Evolutionary conservation across 30 jellyfish, hydroid and myxozoan species (phyloP).

Genomic region (Cassiopea andromeda): DNA sequence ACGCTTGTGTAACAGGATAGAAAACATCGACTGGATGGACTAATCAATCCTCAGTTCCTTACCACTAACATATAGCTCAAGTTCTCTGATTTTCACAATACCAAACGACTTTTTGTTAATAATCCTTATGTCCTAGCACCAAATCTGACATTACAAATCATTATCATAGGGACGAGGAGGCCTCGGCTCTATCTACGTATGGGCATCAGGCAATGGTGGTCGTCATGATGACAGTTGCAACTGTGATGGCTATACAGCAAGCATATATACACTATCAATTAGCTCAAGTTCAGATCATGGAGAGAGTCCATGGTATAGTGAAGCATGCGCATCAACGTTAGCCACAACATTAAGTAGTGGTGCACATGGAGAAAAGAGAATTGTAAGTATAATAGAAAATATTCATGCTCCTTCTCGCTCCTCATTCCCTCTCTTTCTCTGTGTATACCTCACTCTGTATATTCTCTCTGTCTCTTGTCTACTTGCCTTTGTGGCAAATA

Average conservation of each 20-base stretch:
- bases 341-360: slow-evolving; percentile 99
- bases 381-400: slow-evolving; percentile 68
- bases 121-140: background rate
- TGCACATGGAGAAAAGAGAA: slow-evolving; percentile 97
- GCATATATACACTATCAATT: slow-evolving; percentile 96
- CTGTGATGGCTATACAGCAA: slow-evolving; percentile 99
- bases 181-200: slow-evolving; percentile 96
- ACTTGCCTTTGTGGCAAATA: too few species aligned
- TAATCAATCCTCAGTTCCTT: background rate
- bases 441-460: too few species aligned
- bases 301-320: slow-evolving; percentile 99
- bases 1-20: too few species aligned
- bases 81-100: background rate
- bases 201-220: slow-evolving; percentile 99
- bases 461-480: too few species aligned
- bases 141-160: background rate
- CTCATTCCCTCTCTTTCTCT: background rate
- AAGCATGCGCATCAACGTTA: slow-evolving; percentile 97
- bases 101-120: background rate
- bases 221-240: slow-evolving; percentile 99
- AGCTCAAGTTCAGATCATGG: slow-evolving; percentile 99
- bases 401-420: too few species aligned
- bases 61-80: background rate
- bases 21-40: too few species aligned
- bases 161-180: slow-evolving; percentile 97